Conservation (phyloP, 2,888 invertebrate species). For the Leptinotarsa haldemani region DNA sequence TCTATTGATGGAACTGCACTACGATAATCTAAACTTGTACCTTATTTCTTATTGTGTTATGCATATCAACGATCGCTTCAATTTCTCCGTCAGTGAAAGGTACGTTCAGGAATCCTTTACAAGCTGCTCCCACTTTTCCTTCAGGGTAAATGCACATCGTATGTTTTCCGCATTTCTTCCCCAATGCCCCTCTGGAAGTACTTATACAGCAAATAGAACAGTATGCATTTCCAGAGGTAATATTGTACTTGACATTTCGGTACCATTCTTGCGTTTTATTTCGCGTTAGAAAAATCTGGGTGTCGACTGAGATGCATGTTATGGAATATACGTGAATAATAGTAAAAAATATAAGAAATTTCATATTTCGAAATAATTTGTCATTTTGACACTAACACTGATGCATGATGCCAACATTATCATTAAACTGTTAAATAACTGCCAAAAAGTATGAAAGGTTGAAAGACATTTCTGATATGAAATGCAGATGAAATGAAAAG, state of each 20-base stretch:
- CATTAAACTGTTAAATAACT: no score
- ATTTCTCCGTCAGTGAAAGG: constrained; percentile 60
- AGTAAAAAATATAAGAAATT: neutral
- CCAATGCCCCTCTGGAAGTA: constrained; percentile 48
- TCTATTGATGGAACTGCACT: no score
- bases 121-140: constrained; percentile 48
- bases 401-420: neutral
- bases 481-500: no score
- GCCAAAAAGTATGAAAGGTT: no score
- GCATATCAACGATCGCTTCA: constrained; percentile 62
- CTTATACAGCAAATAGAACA: constrained; percentile 58
- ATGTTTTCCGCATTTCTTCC: constrained; percentile 58
- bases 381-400: constrained; percentile 10
- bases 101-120: constrained; percentile 52
- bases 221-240: constrained; percentile 49
- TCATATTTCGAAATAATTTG: constrained; percentile 7
- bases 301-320: neutral
- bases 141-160: constrained; percentile 56
- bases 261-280: constrained; percentile 40
- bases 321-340: constrained; percentile 7
- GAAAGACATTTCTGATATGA: no score
- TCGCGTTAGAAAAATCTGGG: constrained; percentile 30
- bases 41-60: constrained; percentile 63
- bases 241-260: constrained; percentile 35
- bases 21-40: neutral